Percentiles rank a stretch among this genome's conserved stretches.
These are phyloP conservation scores for Choreutis nemorana DNA, from an alignment of 2,888 invertebrate genomes.

Conservation along the genomic window DNA sequence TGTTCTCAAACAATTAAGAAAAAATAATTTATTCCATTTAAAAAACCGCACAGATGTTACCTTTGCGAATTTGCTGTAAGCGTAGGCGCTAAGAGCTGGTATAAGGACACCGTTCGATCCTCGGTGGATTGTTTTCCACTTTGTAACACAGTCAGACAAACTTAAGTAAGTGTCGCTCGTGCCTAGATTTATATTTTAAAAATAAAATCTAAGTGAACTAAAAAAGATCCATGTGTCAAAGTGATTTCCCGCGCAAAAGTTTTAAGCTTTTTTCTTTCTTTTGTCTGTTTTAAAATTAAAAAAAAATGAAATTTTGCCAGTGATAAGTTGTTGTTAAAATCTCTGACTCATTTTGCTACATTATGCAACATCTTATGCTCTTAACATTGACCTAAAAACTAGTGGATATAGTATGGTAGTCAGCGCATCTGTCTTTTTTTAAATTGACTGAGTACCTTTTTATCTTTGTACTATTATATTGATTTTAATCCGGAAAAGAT, in stretches of 20 bases:
- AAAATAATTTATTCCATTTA: constrained; percentile 2
- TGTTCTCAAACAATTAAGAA: constrained; percentile 4
- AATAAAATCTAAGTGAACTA: not conserved
- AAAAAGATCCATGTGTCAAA: not conserved
- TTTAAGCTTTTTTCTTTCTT: too few species aligned
- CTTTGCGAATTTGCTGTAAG: constrained; percentile 14
- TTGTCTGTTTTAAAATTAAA: too few species aligned
- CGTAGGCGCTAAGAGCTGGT: constrained; percentile 42
- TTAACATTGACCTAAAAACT: too few species aligned
- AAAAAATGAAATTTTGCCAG: too few species aligned
- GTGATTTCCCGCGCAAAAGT: too few species aligned
- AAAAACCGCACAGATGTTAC: not conserved
- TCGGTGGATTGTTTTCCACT: constrained; percentile 37
- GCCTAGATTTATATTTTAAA: constrained; percentile 10
- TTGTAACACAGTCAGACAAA: constrained; percentile 31
- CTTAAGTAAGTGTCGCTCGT: constrained; percentile 39
- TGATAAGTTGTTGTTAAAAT: too few species aligned
- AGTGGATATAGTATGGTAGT: too few species aligned
- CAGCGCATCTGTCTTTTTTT: too few species aligned
- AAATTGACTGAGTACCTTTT: too few species aligned
- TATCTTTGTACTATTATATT: too few species aligned
- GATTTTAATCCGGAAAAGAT: not conserved
- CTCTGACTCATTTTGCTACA: too few species aligned
- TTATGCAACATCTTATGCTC: too few species aligned
- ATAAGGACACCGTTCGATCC: constrained; percentile 36